Evolutionary conservation across 2,888 invertebrate species (phyloP), one percentile per base, ranked within the genome.

Genomic region (Ypsolopha scabrella): DNA sequence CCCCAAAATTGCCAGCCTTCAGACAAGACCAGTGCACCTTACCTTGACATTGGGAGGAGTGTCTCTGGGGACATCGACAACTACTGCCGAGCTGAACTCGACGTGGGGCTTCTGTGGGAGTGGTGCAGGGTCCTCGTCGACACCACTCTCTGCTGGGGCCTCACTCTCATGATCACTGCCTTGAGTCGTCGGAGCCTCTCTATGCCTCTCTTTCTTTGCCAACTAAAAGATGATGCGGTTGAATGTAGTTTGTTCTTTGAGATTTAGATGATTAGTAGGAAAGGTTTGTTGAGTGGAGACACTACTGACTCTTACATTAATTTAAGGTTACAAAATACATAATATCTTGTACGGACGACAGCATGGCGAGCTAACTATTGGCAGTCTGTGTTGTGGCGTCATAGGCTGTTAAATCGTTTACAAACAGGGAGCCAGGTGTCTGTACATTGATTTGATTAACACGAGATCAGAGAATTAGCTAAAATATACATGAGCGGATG

Each of bases 71-170:
- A 90, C 80, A 63, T 91, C 90, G 39, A 90, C 90, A 44, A 91
- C 88, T 39, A 90, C 88, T 53, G 92, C 89, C 57, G 91, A 90
- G 58, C 65, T 60, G 60, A 93, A 92, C 62, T 93, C 93, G 7
- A 93, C 92, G 70, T 91, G 92, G 13, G 70, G 75, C 59, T 80
- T 82, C 35, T 9, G 10, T 45, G n/a, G 10, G 44, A 63, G 61
- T 44, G 64, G 60, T 0, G 72, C 69, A 39, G 66, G 61, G 34
- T 87, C 87, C 54, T 87, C 86, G 49, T 87, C 86, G 34, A 71
- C 62, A 10, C 87, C 81, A 60, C 85, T 87, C 55, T 87, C 87
- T 9, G 75, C 81, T 0, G 63, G 83, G 1, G 78, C 80, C 57
- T 87, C 87, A 61, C 86, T 85, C 50, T 83, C 81, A 11, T 70